A percentile compares a stretch with the other conserved stretches of the same genome.
Conservation (phyloP, 2,888 invertebrate genomes). For the Mayetiola destructor region DNA sequence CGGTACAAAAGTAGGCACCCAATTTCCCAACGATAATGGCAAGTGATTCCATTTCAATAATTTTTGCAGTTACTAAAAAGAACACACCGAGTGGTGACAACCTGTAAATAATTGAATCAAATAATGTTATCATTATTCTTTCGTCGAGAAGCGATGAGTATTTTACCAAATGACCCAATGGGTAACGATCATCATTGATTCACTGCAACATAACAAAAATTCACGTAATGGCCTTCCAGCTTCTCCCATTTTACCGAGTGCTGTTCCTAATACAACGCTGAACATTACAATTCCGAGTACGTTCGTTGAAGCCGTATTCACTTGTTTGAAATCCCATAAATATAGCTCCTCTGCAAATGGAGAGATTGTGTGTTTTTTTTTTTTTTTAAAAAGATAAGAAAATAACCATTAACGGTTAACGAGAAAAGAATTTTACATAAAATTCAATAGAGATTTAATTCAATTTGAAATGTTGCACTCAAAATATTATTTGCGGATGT, state of each 20-base stretch:
- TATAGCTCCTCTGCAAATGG: too few relatives aligned
- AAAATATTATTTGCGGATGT: too few relatives aligned
- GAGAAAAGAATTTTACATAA: too few relatives aligned
- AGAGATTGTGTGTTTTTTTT: too few relatives aligned
- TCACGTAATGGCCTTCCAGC: slow-evolving; percentile 66
- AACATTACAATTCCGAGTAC: slow-evolving; percentile 75
- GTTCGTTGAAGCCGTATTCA: slow-evolving; percentile 61
- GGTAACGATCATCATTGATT: slow-evolving; percentile 93
- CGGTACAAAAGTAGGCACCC: slow-evolving; percentile 87
- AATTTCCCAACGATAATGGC: slow-evolving; percentile 69
- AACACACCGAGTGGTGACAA: slow-evolving; percentile 78
- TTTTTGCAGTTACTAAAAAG: slow-evolving; percentile 79
- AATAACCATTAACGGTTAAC: too few relatives aligned
- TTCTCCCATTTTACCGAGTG: slow-evolving; percentile 75
- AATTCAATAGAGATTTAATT: too few relatives aligned
- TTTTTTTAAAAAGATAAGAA: too few relatives aligned
- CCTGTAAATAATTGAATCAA: slow-evolving; percentile 38
- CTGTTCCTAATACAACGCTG: slow-evolving; percentile 75
- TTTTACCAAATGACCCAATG: slow-evolving; percentile 88
- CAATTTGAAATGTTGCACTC: too few relatives aligned
- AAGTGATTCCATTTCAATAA: slow-evolving; percentile 80
- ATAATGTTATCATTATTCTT: neutral
- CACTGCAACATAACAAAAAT: slow-evolving; percentile 76
- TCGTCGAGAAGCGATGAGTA: neutral
- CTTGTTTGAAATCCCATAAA: slow-evolving; percentile 52